Conservation (phyloP, 2,113 vertebrate species). For the Pluvianellus socialis region DNA sequence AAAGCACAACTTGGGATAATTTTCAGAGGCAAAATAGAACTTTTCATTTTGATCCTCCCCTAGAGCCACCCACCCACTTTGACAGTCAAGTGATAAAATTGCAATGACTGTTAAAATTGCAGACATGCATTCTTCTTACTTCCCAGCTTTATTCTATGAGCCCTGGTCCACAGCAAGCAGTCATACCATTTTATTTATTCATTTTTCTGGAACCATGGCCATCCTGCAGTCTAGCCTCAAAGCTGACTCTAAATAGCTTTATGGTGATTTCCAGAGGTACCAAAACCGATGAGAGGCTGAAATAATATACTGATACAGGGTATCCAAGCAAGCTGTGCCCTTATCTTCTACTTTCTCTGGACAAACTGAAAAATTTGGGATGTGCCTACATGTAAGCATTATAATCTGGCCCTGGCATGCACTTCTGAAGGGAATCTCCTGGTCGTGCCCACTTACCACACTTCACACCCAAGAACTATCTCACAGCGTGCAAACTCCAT, state of each 20-base stretch:
- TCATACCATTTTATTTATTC: not conserved
- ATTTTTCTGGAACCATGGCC: not conserved
- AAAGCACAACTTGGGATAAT: not conserved
- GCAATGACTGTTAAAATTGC: not conserved
- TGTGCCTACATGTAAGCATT: not conserved
- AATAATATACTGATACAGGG: not conserved
- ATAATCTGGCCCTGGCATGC: not conserved
- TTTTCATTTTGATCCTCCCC: not conserved
- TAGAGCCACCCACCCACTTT: not conserved
- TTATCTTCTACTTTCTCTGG: not conserved
- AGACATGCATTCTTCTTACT: not conserved
- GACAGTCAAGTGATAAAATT: not conserved
- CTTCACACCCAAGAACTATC: not conserved
- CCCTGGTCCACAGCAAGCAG: not conserved
- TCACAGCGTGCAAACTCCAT: not conserved
- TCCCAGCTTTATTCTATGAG: not conserved
- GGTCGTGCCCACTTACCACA: not conserved
- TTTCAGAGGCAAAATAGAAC: not conserved
- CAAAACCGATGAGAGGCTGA: not conserved
- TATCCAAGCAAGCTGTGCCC: not conserved
- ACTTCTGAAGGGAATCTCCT: not conserved
- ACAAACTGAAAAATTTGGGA: not conserved
- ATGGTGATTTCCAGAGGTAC: not conserved
- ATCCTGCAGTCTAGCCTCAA: not conserved
- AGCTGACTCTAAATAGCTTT: not conserved